These are phyloP conservation scores for Xestia ashworthii DNA, from an alignment of 2,888 invertebrate genomes.

Conservation along the genomic window DNA sequence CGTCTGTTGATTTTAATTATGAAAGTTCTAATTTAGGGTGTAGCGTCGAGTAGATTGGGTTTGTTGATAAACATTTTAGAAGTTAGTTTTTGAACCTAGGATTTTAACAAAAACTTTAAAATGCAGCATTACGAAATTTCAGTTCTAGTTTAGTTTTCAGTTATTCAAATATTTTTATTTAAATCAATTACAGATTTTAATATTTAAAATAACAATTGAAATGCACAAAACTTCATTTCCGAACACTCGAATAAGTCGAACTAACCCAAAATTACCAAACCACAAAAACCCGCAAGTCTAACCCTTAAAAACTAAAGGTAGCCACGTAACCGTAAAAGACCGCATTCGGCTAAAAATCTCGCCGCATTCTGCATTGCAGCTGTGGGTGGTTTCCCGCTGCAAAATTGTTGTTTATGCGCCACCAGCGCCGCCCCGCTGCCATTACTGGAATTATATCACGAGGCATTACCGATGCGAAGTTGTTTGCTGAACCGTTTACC, in stretches of 20 bases:
- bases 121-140: not conserved
- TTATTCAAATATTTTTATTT: not conserved
- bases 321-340: conserved; percentile 55
- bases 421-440: conserved; percentile 63
- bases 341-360: conserved; percentile 66
- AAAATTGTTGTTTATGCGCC: conserved; percentile 76
- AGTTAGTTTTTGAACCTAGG: not conserved
- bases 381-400: conserved; percentile 62
- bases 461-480: conserved; percentile 60
- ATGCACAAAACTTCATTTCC: not conserved
- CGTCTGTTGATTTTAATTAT: conserved; percentile 63
- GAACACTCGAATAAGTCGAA: not conserved
- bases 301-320: conserved; percentile 33
- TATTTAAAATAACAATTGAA: not conserved
- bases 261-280: not conserved
- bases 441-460: conserved; percentile 66
- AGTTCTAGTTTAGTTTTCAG: not conserved
- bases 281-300: conserved; percentile 6
- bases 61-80: conserved; percentile 15
- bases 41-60: conserved; percentile 27
- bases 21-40: conserved; percentile 33
- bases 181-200: no score
- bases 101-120: conserved; percentile 6
- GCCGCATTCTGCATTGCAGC: conserved; percentile 68
- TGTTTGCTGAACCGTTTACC: conserved; percentile 53